Percentiles rank a stretch among this genome's conserved stretches.
Conservation (phyloP, 30 jellyfish, hydroid and myxozoan species). For the Rhopilema esculentum region DNA sequence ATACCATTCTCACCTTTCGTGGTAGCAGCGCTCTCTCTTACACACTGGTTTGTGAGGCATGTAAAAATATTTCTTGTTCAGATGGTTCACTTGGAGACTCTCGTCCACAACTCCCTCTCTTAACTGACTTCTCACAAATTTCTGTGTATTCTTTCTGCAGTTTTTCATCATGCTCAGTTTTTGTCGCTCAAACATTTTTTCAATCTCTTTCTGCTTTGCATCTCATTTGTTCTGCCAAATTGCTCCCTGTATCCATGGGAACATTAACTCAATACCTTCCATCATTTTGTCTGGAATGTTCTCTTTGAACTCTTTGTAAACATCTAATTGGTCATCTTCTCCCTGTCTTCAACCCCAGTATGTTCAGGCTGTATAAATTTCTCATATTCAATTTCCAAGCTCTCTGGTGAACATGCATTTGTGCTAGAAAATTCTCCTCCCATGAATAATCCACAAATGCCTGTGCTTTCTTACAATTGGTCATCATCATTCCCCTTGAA, state of each 20-base stretch:
- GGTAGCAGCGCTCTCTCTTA: slow-evolving; percentile 33
- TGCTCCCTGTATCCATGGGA: slow-evolving; percentile 69
- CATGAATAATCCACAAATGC: slow-evolving; percentile 12
- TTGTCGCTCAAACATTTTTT: slow-evolving; percentile 25
- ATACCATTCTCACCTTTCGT: slow-evolving; percentile 40
- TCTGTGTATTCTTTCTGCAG: slow-evolving; percentile 42
- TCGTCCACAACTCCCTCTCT: slow-evolving; percentile 31
- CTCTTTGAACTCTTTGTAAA: too few relatives aligned
- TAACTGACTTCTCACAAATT: slow-evolving; percentile 37
- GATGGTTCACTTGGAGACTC: slow-evolving; percentile 20
- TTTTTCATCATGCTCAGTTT: too few relatives aligned
- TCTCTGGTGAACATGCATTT: slow-evolving; percentile 33
- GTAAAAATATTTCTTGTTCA: slow-evolving; percentile 36
- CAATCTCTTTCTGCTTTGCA: slow-evolving; percentile 59
- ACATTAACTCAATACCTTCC: slow-evolving; percentile 36
- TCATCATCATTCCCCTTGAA: too few relatives aligned
- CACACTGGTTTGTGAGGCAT: slow-evolving; percentile 56
- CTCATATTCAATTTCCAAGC: slow-evolving; percentile 23
- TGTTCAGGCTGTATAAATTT: slow-evolving; percentile 19
- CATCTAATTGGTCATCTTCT: slow-evolving; percentile 33
- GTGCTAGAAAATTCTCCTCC: slow-evolving; percentile 11
- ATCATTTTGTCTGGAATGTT: too few relatives aligned
- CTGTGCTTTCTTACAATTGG: too few relatives aligned
- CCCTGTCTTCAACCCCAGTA: slow-evolving; percentile 37
- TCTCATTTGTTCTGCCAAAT: slow-evolving; percentile 51